Evolutionary conservation across 2,888 invertebrate genomes (phyloP), one percentile per base, ranked within the genome.

Genomic region (Spodoptera picta): DNA sequence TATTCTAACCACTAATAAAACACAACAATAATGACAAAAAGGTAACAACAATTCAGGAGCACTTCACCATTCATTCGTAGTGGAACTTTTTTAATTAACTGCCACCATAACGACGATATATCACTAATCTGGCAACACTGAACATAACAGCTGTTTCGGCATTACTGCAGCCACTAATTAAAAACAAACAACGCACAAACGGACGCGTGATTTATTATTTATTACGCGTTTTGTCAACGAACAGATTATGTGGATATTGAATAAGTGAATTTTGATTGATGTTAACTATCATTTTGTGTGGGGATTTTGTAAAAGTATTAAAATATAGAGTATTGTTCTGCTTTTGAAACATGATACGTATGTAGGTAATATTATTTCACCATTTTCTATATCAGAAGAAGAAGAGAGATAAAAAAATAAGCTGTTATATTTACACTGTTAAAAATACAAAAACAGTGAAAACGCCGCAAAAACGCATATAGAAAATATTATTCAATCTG

Each of bases 161-260:
- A 72, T 75, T 68, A 60, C 65, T 64, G 60, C 80, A 82, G 78
- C 75, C 85, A 81, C 85, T 90, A 91, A 91, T 91, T 89, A 90
- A 91, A 91, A 91, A 90, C 88, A 91, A 91, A 91, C 91, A 91
- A 81, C 76, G 85, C 77, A 83, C 88, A 81, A 80, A 80, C 84
- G 81, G 79, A 69, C 65, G 61, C 27, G 59, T 80, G 72, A 74
- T 78, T 80, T 78, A 78, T 77, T 78, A 78, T 78, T 77, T 77
- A 78, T 74, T 69, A 68, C 64, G 53, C 65, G 69, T 71, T 76
- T 74, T 74, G 68, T 77, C 70, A 73, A 64, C 74, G 73, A 47
- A 50, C 73, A 48, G 73, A 72, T 76, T 63, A 67, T 63, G 60
- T 61, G 60, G 45, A 60, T 55, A 72, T 60, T 67, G 54, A 64